Conservation (phyloP, 1,140 invertebrate species). For the Panagrolaimus sp. region DNA sequence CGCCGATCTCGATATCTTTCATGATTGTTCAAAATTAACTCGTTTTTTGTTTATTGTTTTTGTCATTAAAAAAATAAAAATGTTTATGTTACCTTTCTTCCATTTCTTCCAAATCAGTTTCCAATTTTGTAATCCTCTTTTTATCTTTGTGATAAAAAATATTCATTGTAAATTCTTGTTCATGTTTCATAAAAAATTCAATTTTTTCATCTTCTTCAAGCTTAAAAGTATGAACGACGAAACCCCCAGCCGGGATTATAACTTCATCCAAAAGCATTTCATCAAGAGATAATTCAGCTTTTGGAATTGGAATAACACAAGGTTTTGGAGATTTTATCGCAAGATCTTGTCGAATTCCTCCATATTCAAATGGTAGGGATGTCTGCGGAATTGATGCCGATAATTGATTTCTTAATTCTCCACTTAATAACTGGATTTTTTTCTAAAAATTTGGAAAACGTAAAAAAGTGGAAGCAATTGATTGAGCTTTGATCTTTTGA, state of each 20-base stretch:
- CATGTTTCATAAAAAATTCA: constrained; percentile 26
- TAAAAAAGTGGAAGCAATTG: too few species aligned
- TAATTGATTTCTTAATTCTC: neutral
- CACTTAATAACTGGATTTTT: constrained; percentile 23
- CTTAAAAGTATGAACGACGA: constrained; percentile 31
- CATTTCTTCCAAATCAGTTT: constrained; percentile 22
- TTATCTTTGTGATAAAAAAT: constrained; percentile 28
- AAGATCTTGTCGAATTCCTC: constrained; percentile 1
- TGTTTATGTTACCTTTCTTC: constrained; percentile 23
- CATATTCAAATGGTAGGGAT: neutral
- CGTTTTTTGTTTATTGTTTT: too few species aligned
- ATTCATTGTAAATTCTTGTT: constrained; percentile 33
- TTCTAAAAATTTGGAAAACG: too few species aligned
- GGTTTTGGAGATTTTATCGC: neutral
- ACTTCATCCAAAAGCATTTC: constrained; percentile 22
- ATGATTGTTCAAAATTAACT: too few species aligned
- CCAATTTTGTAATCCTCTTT: constrained; percentile 8
- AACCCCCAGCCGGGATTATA: constrained; percentile 32
- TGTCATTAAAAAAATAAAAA: too few species aligned
- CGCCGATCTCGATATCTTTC: too few species aligned
- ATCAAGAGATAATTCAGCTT: constrained; percentile 23
- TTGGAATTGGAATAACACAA: neutral
- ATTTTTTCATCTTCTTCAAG: constrained; percentile 24
- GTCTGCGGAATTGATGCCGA: neutral
- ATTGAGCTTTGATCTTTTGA: too few species aligned